Evolutionary conservation across 2,888 invertebrate genomes (phyloP).

Genomic region (Helobdella robusta): DNA sequence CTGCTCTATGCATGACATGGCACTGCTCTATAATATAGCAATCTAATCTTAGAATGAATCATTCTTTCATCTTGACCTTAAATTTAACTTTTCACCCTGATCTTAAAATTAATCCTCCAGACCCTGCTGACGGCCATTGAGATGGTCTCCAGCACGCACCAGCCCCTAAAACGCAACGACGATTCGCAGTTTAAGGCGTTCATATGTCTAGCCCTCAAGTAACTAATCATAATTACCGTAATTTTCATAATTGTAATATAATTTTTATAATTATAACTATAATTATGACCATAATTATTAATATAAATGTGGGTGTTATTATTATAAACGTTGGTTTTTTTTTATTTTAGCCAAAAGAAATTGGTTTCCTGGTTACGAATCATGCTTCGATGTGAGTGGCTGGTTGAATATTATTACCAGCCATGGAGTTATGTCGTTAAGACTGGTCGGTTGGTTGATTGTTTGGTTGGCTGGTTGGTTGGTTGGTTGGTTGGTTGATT

Average conservation of each 20-base stretch:
- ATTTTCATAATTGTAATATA: not conserved
- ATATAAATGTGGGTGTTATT: not conserved
- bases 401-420: constrained; percentile 53
- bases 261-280: not conserved
- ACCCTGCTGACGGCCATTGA: constrained; percentile 82
- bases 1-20: too few relatives aligned
- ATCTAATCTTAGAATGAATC: too few relatives aligned
- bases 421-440: constrained; percentile 85
- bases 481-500: too few relatives aligned
- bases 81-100: too few relatives aligned
- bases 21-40: too few relatives aligned
- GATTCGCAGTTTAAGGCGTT: constrained; percentile 98
- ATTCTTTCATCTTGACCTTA: too few relatives aligned
- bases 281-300: not conserved
- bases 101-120: constrained; percentile 49
- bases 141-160: constrained; percentile 79
- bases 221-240: constrained; percentile 47
- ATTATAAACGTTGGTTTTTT: not conserved
- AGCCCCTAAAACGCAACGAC: constrained; percentile 79
- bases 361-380: constrained; percentile 86
- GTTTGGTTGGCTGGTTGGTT: too few relatives aligned
- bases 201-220: constrained; percentile 90
- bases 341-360: constrained; percentile 66
- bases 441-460: constrained; percentile 58
- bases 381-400: constrained; percentile 66